Evolutionary conservation across 1,140 invertebrate species (phyloP), one percentile per base, ranked within the genome.

Genomic region (Zaprionus inermis): DNA sequence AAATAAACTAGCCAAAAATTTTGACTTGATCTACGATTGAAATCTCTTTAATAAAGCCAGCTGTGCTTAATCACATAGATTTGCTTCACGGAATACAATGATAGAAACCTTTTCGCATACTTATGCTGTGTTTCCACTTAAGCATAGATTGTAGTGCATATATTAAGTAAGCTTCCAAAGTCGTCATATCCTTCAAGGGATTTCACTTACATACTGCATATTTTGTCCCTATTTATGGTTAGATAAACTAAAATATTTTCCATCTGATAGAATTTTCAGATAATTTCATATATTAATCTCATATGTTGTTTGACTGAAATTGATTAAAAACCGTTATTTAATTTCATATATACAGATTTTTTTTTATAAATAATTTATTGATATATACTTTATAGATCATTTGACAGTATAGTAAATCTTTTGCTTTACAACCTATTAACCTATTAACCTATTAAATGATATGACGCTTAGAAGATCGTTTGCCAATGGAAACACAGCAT

Each of bases 41-140:
- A 89, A 76, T 89, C 85, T 89, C 84, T 89, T 81, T 76, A 76
- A 81, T 78, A 78, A 69, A 73, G 30, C 46, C 22, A 59, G 28
- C 54, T 66, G 32, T 52, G 55, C 69, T 72, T 71, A 52, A 67
- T 52, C 16, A 30, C 18, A 64, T 38, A 24, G 34, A 38, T 34
- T 61, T 56, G 28, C 44, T 58, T n/a, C 7, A 36, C 41, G 18
- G 20, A 49, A 20, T 22, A 22, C 10, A 12, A 20, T 5, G 3
- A 49, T 49, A 49, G 44, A 51, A 24, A 34, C 18, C 57, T 51
- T 32, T 63, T 30, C 38, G 10, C 34, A 32, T 41, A 16, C 9
- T 30, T 30, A 60, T 41, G 55, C 32, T 41, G 4, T 22, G 44
- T 49, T 49, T 49, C 18, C 18, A 49, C 18, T 20, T 7, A n/a